phyloP scores from a whole-genome alignment of 2,888 invertebrate species.

The Torymus aiolomorphi region DNA sequence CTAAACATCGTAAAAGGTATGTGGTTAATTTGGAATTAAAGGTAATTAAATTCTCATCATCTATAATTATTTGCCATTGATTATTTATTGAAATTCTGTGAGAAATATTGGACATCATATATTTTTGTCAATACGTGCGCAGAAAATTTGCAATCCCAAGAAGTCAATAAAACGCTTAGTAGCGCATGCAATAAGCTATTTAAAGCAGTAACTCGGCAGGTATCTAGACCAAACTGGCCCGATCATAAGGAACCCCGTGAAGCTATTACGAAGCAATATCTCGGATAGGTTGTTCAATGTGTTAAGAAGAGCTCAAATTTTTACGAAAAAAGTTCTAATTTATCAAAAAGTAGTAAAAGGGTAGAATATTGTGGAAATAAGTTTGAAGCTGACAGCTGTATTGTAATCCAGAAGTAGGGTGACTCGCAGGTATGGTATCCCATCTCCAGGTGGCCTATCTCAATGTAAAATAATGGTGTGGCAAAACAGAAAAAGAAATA shows the following conservation, averaged over 20 bases:
- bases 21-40: too few relatives aligned
- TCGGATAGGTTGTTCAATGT: constrained; percentile 66
- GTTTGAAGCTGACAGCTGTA: constrained; percentile 57
- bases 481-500: not conserved
- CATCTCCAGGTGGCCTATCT: too few relatives aligned
- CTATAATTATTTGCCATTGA: too few relatives aligned
- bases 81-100: too few relatives aligned
- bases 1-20: too few relatives aligned
- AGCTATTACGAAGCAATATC: constrained; percentile 65
- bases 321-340: constrained; percentile 67
- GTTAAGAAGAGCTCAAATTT: constrained; percentile 70
- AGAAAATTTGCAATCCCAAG: too few relatives aligned
- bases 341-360: constrained; percentile 64
- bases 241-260: constrained; percentile 56
- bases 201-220: not conserved
- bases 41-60: too few relatives aligned
- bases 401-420: constrained; percentile 23
- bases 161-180: constrained; percentile 11
- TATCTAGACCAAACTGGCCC: constrained; percentile 18
- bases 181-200: too few relatives aligned
- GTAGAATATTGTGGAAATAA: constrained; percentile 45
- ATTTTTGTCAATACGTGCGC: too few relatives aligned
- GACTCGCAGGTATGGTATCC: constrained; percentile 4
- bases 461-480: not conserved
- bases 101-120: too few relatives aligned